Evolutionary conservation across 2,797 vertebrate species (phyloP), one percentile per base, ranked within the genome.

Genomic region (Eospalax fontanierii): DNA sequence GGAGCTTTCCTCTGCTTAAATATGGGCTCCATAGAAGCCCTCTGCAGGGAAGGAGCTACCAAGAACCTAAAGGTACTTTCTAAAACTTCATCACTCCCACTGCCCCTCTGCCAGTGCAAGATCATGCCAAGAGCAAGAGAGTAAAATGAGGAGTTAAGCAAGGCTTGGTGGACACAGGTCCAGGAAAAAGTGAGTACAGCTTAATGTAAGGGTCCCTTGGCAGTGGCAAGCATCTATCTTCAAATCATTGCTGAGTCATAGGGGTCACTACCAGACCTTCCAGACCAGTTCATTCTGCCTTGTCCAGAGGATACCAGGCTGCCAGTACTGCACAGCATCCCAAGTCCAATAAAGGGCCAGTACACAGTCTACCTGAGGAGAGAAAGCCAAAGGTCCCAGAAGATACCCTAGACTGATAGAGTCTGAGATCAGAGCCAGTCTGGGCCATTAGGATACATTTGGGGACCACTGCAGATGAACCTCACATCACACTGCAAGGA

Each of bases 381-480:
- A 71, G 46, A 30, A 57, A 71, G 54, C 35, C 7, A 4, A 15
- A 50, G n/a, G 5, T 28, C 59, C 90, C 59, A 54, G 50, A 8
- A 38, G 83, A 43, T 10, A 85, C 24, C 80, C 86, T 76, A 30
- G 83, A 70, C 71, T n/a, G 38, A 61, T 24, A 16, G 26, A 54
- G 70, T n/a, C n/a, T 1, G 7, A 46, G 46, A n/a, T 84, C 66
- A 92, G 35, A 76, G 80, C 19, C 59, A 83, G 35, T 4, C 61
- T 7, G 1, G 38, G 28, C 43, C 33, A 40, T 3, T 18, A 21
- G 43, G 59, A 54, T 12, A 33, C 2, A 6, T 9, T 7, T 0
- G 8, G 33, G n/a, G 66, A 54, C 90, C 35, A n/a, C 8, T 18
- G 57, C 11, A 79, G 30, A 19, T 18, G 2, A 21, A 40, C 6